These are phyloP conservation scores for Eumerus sabulonum DNA, from an alignment of 2,888 invertebrate genomes.

Conservation along the genomic window DNA sequence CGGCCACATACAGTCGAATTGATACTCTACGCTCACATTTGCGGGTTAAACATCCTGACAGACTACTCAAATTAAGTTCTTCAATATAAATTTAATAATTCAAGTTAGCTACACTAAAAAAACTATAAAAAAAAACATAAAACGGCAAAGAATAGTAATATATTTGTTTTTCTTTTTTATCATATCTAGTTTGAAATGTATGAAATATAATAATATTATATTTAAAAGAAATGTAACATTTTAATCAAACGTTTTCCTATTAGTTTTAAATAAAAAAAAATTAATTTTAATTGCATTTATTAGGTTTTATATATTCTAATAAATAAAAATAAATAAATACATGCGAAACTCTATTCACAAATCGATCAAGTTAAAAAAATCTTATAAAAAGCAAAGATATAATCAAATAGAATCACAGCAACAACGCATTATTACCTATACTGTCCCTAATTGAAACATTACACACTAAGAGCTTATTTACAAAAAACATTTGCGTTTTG, in stretches of 20 bases:
- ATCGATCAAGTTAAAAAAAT: slow-evolving; percentile 54
- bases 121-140: slow-evolving; percentile 13
- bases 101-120: no score
- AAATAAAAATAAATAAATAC: no score
- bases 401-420: slow-evolving; percentile 10
- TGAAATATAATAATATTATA: slow-evolving; percentile 30
- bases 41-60: slow-evolving; percentile 85
- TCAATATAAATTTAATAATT: slow-evolving; percentile 73
- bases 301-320: slow-evolving; percentile 57
- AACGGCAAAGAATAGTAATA: slow-evolving; percentile 13
- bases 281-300: slow-evolving; percentile 63
- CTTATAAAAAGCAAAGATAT: slow-evolving; percentile 1
- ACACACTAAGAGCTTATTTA: slow-evolving; percentile 55
- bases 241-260: slow-evolving; percentile 63
- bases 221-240: slow-evolving; percentile 29
- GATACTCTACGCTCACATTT: slow-evolving; percentile 91
- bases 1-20: slow-evolving; percentile 92
- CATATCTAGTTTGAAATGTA: slow-evolving; percentile 48
- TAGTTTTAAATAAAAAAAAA: slow-evolving; percentile 62
- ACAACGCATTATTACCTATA: slow-evolving; percentile 1
- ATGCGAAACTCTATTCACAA: slow-evolving; percentile 20
- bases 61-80: slow-evolving; percentile 77
- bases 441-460: slow-evolving; percentile 29
- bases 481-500: no score
- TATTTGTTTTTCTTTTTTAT: slow-evolving; percentile 41